Evolutionary conservation across 2,797 vertebrate species (phyloP).

Genomic region (Poecilia picta): DNA sequence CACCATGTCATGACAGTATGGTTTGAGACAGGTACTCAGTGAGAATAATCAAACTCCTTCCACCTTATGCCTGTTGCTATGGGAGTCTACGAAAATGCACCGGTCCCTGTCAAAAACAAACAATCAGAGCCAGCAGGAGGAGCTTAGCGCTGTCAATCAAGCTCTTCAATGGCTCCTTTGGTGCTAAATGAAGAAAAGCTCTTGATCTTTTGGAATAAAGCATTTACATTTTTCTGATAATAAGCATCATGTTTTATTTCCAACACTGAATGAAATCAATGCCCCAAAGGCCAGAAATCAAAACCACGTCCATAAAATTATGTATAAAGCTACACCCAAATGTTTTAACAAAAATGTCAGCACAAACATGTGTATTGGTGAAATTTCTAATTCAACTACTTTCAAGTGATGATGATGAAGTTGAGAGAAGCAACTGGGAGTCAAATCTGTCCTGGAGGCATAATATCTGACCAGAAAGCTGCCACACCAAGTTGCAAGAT

Average conservation of each 20-base stretch:
- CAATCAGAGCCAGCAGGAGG: too few species aligned
- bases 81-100: too few species aligned
- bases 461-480: constrained; percentile 75
- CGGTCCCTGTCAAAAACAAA: too few species aligned
- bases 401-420: constrained; percentile 63
- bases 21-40: too few species aligned
- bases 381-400: constrained; percentile 9
- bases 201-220: background rate
- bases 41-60: too few species aligned
- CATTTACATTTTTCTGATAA: background rate
- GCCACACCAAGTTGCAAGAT: constrained; percentile 72
- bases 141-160: too few species aligned
- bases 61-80: too few species aligned
- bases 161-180: background rate
- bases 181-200: background rate
- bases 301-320: background rate
- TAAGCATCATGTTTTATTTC: background rate
- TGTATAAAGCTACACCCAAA: background rate
- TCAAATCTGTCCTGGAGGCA: constrained; percentile 69
- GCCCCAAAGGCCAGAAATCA: background rate
- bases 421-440: constrained; percentile 58
- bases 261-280: background rate
- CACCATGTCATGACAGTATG: too few species aligned
- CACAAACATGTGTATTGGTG: background rate
- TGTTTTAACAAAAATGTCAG: background rate